A percentile compares a stretch with the other conserved stretches of the same genome.
phyloP scores from a whole-genome alignment of 2,113 vertebrate genomes.

The Tetrao urogallus region DNA sequence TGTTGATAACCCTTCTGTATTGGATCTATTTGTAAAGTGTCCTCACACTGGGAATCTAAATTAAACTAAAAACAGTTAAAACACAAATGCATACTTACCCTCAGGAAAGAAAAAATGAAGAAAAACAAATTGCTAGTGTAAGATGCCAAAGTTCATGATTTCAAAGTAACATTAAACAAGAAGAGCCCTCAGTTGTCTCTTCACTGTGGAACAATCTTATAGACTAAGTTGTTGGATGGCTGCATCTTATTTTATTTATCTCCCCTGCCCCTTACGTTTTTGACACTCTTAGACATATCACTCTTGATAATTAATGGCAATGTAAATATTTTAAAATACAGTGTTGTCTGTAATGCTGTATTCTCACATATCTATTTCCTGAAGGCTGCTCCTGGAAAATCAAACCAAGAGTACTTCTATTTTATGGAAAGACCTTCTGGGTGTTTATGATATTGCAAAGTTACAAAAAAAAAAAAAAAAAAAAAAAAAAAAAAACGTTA shows the following conservation, averaged over 20 bases:
- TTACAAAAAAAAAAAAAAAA: neutral
- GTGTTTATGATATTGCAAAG: neutral
- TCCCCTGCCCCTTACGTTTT: neutral
- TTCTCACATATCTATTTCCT: neutral
- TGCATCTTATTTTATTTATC: neutral
- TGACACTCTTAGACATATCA: neutral
- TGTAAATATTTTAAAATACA: conserved; percentile 38
- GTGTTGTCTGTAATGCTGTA: neutral
- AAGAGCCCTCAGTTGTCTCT: neutral
- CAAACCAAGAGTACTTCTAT: neutral
- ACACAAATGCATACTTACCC: neutral
- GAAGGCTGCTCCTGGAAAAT: conserved; percentile 19
- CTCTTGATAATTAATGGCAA: conserved; percentile 6
- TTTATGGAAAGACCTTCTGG: neutral
- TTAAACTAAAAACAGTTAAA: neutral
- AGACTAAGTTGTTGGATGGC: neutral
- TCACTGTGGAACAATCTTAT: neutral
- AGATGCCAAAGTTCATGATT: neutral
- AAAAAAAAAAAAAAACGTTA: conserved; percentile 1
- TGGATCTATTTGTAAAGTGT: neutral
- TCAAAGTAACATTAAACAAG: neutral
- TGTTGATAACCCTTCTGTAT: neutral
- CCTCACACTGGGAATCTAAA: neutral
- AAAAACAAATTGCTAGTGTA: neutral
- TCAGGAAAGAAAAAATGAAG: neutral